Base-by-base conservation (phyloP, 92 coral and sea anemone genomes). In the Porites cylindrica region DNA sequence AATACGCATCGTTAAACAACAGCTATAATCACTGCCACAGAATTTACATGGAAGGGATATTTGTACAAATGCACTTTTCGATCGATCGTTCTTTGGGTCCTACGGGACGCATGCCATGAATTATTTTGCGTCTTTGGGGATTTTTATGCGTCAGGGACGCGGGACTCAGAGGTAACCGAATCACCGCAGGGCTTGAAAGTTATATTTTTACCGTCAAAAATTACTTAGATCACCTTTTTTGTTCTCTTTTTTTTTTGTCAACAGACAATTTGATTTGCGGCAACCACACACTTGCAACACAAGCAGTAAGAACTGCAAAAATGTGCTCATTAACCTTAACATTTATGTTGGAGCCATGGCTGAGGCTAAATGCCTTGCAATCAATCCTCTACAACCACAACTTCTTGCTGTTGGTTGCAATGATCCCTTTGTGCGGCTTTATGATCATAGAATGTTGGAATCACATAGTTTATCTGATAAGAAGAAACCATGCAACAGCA, bases 261-360 rank as follows among this genome's bases (percentile, higher is more conserved):
- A 47, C 93, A 96, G 98, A 81, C 98, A 96, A 72, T 96, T 96
- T 92, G 98, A 96, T 75, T 91, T 97, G 66, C 98, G 99, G 66
- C 97, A 97, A 68, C 87, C 99, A 4, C 99, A 97, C 79, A 88
- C 91, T 4, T 97, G 99, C 73, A 94, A 97, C 84, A 79, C 97
- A n/a, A 91, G 87, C 86, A 90, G 98, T 90, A 91, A 93, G 69
- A 92, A 90, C 87, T 97, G 99, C 85, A 97, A 88, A 75, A 97
- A 97, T 85, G 92, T 89, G 13, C 95, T 97, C 62, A 95, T 97
- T 23, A 93, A 97, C 82, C 94, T 97, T 29, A 92, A 90, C 19
- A 88, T 97, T 75, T 96, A 97, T 76, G 95, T 96, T 61, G 93
- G 96, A 13, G 93, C 96, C 70, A 90, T 92, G 94, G 96, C 98